Evolutionary conservation across 2,888 invertebrate genomes (phyloP).

Genomic region (Caenorhabditis doughertyi): DNA sequence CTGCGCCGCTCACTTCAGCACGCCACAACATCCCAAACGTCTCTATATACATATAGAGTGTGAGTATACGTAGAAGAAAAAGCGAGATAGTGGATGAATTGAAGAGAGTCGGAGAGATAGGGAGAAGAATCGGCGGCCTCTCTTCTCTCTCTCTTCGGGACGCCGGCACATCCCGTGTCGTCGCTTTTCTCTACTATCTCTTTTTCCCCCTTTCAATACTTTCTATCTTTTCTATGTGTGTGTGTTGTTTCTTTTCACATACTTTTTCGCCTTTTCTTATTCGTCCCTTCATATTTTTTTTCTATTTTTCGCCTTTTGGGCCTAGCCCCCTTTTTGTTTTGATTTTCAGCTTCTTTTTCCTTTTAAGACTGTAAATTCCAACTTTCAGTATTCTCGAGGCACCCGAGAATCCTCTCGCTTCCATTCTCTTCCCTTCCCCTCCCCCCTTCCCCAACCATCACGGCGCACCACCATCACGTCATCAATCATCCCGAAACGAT

Average conservation of each 20-base stretch:
- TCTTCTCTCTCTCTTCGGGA: conserved; percentile 17
- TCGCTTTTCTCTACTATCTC: conserved; percentile 1
- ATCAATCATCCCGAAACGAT: conserved; percentile 33
- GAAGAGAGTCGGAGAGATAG: neutral
- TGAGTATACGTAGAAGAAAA: neutral
- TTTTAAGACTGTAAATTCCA: neutral
- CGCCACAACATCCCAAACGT: neutral
- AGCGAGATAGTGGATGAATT: neutral
- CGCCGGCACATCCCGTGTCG: conserved; percentile 5
- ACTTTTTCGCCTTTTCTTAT: conserved; percentile 25
- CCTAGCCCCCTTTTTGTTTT: too few species aligned
- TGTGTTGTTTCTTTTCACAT: conserved; percentile 44
- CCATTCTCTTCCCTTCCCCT: too few species aligned
- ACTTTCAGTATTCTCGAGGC: conserved; percentile 29
- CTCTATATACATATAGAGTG: neutral
- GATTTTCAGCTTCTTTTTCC: neutral
- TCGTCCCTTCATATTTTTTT: neutral
- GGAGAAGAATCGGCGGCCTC: neutral
- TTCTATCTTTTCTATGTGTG: too few species aligned
- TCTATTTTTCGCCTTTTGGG: neutral
- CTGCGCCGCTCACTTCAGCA: neutral
- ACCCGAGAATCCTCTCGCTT: conserved; percentile 6
- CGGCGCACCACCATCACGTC: too few species aligned
- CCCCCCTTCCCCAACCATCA: neutral
- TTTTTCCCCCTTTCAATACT: neutral